Evolutionary conservation across 2,113 vertebrate genomes (phyloP).

Genomic region (Cisticola juncidis): DNA sequence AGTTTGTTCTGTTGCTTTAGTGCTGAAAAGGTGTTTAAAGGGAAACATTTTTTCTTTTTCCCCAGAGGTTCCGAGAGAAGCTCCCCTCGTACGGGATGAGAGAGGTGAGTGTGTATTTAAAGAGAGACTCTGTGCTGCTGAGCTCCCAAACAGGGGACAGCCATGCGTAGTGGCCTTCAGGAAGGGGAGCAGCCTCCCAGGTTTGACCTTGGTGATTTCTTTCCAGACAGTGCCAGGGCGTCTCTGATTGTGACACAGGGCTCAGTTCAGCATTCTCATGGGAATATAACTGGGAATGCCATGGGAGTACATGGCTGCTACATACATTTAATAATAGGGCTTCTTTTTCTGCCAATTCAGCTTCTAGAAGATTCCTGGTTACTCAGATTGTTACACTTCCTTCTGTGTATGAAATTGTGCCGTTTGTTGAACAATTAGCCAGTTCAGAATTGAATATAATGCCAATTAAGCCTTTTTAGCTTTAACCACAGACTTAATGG

Average conservation of each 20-base stretch:
- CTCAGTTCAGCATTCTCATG: rapidly evolving
- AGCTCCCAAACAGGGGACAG: neutral
- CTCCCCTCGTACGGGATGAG: constrained; percentile 89
- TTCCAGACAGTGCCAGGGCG: neutral
- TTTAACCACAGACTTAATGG: neutral
- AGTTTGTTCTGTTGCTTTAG: neutral
- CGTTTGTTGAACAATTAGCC: neutral
- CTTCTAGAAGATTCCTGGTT: neutral
- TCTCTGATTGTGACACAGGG: rapidly evolving
- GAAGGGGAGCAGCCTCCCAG: neutral
- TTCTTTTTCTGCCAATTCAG: neutral
- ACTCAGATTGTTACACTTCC: neutral
- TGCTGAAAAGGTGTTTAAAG: neutral
- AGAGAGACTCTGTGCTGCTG: neutral
- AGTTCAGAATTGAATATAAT: neutral
- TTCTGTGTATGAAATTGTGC: neutral
- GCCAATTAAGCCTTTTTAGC: neutral
- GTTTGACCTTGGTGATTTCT: neutral
- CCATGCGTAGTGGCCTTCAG: neutral
- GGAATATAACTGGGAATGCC: neutral
- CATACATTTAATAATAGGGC: rapidly evolving
- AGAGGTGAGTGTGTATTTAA: constrained; percentile 74
- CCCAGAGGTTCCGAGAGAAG: constrained; percentile 90
- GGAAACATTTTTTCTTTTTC: neutral
- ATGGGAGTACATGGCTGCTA: neutral